Percentiles rank a stretch among this genome's conserved stretches.
phyloP scores from a whole-genome alignment of 2,888 invertebrate species.

The Agonopterix arenella region DNA sequence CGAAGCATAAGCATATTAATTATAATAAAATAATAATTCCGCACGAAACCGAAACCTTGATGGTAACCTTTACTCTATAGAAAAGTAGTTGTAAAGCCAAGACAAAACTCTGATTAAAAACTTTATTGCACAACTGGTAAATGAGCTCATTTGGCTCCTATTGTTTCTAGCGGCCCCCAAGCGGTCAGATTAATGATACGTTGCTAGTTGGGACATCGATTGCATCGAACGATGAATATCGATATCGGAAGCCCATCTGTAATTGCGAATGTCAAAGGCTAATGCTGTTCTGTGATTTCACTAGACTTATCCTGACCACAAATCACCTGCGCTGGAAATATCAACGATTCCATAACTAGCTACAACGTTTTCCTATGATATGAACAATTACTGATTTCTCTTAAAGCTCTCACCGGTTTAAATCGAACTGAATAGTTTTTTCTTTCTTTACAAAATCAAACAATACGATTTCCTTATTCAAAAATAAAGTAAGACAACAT shows the following conservation, averaged over 20 bases:
- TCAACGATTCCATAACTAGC: too few relatives aligned
- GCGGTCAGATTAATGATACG: slow-evolving; percentile 47
- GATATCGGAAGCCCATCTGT: not conserved
- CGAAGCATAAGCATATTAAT: too few relatives aligned
- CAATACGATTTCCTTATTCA: slow-evolving; percentile 2
- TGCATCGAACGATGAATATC: slow-evolving; percentile 1
- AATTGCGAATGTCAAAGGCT: not conserved
- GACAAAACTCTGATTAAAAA: slow-evolving; percentile 2
- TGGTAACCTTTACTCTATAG: not conserved
- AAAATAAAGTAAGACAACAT: slow-evolving; percentile 4
- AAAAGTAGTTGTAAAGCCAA: not conserved
- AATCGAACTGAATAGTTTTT: too few relatives aligned
- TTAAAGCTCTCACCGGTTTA: too few relatives aligned
- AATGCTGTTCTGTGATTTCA: slow-evolving; percentile 1
- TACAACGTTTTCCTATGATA: too few relatives aligned
- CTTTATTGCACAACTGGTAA: slow-evolving; percentile 32
- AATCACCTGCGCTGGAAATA: too few relatives aligned
- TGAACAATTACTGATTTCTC: too few relatives aligned
- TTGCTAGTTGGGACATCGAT: slow-evolving; percentile 17
- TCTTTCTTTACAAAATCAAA: not conserved
- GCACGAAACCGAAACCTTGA: too few relatives aligned
- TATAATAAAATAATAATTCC: too few relatives aligned
- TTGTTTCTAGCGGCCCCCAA: slow-evolving; percentile 45
- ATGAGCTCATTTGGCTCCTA: slow-evolving; percentile 57
- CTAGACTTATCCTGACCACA: not conserved